Conservation (phyloP, 1,140 invertebrate species). For the Brachionus paranguensis region DNA sequence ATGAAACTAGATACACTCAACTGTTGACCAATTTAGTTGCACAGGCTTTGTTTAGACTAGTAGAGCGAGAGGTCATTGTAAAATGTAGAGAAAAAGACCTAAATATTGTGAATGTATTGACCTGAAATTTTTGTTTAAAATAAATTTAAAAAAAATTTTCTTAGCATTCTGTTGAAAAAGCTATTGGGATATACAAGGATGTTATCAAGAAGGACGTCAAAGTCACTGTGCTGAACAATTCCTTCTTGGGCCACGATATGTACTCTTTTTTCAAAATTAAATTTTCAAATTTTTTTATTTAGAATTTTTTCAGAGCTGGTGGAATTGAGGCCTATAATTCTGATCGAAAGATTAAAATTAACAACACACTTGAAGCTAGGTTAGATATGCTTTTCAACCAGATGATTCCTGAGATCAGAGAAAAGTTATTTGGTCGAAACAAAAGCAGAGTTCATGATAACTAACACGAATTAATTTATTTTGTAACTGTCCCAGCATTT, state of each 20-base stretch:
- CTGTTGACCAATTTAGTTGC: constrained; percentile 15
- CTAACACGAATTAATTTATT: not conserved
- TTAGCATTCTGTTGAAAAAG: constrained; percentile 24
- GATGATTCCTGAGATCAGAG: constrained; percentile 28
- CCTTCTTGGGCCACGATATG: not conserved
- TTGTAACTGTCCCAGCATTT: not conserved
- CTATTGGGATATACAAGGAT: not conserved
- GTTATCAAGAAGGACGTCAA: constrained; percentile 26
- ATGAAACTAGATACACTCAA: not conserved
- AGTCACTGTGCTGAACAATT: not conserved
- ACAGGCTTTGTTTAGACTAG: constrained; percentile 19
- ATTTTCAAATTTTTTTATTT: not conserved
- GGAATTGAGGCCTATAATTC: constrained; percentile 31
- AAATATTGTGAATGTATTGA: constrained; percentile 17
- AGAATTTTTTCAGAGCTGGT: not conserved
- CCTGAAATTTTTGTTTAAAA: not conserved
- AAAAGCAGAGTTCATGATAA: not conserved
- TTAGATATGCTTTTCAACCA: constrained; percentile 34
- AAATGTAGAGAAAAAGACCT: constrained; percentile 6
- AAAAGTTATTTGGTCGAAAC: constrained; percentile 8
- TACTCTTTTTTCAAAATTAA: not conserved
- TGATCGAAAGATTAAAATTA: constrained; percentile 32
- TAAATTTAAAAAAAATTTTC: not conserved
- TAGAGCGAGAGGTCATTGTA: constrained; percentile 10
- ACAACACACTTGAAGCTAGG: constrained; percentile 34